phyloP scores from a whole-genome alignment of 2,113 vertebrate genomes.

The Callipepla californica region DNA sequence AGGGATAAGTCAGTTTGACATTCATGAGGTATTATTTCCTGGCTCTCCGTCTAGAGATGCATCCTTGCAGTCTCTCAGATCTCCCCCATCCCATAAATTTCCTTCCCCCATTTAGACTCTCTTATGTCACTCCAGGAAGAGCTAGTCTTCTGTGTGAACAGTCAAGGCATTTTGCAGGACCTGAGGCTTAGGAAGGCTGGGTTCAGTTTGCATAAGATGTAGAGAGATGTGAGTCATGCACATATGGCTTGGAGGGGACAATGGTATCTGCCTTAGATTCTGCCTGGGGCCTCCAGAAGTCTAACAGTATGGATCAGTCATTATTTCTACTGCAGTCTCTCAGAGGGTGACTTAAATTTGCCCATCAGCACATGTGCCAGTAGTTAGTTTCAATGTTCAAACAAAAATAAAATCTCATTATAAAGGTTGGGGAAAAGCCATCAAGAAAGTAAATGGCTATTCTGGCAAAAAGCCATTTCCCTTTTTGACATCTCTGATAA shows the following conservation, averaged over 20 bases:
- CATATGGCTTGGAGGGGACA: background rate
- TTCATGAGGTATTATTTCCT: conserved; percentile 62
- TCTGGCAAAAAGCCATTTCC: conserved; percentile 21
- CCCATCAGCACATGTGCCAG: background rate
- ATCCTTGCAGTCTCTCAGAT: conserved; percentile 18
- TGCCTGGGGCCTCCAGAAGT: background rate
- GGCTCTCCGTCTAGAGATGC: conserved; percentile 16
- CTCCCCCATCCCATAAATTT: conserved; percentile 21
- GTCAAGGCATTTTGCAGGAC: background rate
- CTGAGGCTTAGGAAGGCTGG: background rate
- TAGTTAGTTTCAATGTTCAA: conserved; percentile 13
- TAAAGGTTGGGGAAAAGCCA: background rate
- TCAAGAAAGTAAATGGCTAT: conserved; percentile 15
- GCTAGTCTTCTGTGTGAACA: background rate
- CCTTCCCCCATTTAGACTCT: background rate
- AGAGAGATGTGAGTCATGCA: background rate
- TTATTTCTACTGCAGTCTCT: background rate
- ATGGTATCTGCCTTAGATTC: background rate
- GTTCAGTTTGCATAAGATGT: background rate
- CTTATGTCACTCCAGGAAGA: background rate
- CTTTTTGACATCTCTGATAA: background rate
- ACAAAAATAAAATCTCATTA: conserved; percentile 6
- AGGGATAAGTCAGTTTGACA: conserved; percentile 63
- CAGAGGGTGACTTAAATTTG: background rate
- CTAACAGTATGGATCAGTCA: background rate